These are phyloP conservation scores for Yoshiicerus persimilis DNA, from an alignment of 1,140 invertebrate genomes.

Conservation along the genomic window DNA sequence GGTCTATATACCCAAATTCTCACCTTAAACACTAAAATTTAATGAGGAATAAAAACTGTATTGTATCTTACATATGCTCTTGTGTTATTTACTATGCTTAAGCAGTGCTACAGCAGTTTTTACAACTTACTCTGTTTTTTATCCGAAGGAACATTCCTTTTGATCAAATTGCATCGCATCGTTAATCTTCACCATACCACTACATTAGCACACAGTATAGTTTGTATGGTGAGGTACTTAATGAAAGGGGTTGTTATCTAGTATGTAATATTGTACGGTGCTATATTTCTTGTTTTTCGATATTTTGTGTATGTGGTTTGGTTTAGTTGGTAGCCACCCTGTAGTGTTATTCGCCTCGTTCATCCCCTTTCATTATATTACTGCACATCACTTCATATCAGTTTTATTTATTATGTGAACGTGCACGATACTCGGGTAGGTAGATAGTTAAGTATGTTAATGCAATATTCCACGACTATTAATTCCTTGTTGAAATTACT, in stretches of 20 bases:
- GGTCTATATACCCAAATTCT: not conserved
- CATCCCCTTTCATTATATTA: not conserved
- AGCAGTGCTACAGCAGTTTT: too few relatives aligned
- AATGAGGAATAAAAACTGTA: too few relatives aligned
- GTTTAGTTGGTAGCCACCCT: not conserved
- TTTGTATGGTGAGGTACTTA: not conserved
- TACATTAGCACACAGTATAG: not conserved
- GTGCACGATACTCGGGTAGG: not conserved
- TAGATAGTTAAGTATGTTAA: not conserved
- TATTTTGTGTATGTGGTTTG: not conserved
- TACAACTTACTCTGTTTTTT: slow-evolving; percentile 1
- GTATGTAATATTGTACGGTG: not conserved
- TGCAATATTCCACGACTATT: not conserved
- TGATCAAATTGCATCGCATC: not conserved
- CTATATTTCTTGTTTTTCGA: not conserved
- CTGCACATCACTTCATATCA: not conserved
- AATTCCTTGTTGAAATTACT: not conserved
- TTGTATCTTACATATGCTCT: too few relatives aligned
- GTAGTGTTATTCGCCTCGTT: slow-evolving; percentile 1
- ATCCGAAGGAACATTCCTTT: not conserved
- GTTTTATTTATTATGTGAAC: not conserved
- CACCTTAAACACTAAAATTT: not conserved
- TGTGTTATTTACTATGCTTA: too few relatives aligned
- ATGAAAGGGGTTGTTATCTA: not conserved
- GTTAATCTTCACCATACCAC: not conserved